Evolutionary conservation across 2,797 vertebrate species (phyloP).

Genomic region (Anabas testudineus): DNA sequence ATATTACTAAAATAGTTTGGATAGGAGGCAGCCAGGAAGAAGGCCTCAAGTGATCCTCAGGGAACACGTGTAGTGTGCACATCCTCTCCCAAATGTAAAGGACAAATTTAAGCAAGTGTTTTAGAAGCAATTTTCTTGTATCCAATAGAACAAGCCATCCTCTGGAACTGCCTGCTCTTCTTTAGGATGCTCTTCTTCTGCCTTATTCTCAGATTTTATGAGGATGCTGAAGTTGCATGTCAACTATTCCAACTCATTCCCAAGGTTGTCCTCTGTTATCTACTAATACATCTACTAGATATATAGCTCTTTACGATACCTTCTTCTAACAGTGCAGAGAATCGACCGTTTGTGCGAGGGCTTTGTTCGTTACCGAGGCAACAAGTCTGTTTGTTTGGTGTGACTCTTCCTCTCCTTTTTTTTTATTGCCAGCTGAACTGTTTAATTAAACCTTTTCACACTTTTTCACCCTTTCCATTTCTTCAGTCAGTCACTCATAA

Average conservation of each 20-base stretch:
- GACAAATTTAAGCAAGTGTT: constrained; percentile 52
- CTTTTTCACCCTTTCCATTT: constrained; percentile 46
- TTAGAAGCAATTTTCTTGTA: constrained; percentile 51
- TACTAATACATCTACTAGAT: constrained; percentile 19
- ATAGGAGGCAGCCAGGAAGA: constrained; percentile 49
- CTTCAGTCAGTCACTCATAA: constrained; percentile 18
- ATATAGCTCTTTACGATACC: constrained; percentile 43
- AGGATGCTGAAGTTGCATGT: constrained; percentile 44
- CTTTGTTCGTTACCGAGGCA: constrained; percentile 58
- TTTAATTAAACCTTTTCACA: constrained; percentile 68
- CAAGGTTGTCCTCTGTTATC: constrained; percentile 17
- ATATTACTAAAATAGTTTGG: constrained; percentile 26
- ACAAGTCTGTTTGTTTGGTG: constrained; percentile 77
- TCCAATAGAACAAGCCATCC: constrained; percentile 42
- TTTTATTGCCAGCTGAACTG: constrained; percentile 67
- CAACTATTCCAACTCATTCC: constrained; percentile 25
- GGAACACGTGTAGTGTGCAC: constrained; percentile 34
- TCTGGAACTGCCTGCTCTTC: constrained; percentile 66
- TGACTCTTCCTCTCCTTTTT: constrained; percentile 51
- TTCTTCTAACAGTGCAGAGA: constrained; percentile 28
- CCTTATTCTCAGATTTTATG: constrained; percentile 57
- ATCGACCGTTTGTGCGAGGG: constrained; percentile 57
- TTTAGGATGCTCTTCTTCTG: constrained; percentile 68
- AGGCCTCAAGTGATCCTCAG: constrained; percentile 41
- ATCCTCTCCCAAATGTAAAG: constrained; percentile 54